phyloP scores from a whole-genome alignment of 2,797 vertebrate genomes.

The Pseudomugil gertrudae region DNA sequence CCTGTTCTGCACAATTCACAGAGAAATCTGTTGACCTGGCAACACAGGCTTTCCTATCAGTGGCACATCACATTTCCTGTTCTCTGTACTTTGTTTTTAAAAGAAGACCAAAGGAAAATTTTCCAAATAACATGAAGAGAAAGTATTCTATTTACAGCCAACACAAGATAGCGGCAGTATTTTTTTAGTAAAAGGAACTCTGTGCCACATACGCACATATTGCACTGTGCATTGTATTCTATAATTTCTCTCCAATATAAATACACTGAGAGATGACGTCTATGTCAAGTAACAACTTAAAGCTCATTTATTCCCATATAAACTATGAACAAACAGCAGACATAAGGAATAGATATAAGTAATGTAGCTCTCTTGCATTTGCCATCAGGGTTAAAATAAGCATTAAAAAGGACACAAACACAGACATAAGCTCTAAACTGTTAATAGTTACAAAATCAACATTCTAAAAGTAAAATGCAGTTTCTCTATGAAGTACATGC shows the following conservation, averaged over 20 bases:
- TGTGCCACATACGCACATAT: neutral
- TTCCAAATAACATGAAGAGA: slow-evolving; percentile 17
- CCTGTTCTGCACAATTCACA: slow-evolving; percentile 35
- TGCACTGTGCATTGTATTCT: neutral
- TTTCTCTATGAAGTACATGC: neutral
- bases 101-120: slow-evolving; percentile 1
- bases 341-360: slow-evolving; percentile 4
- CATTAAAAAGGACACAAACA: neutral
- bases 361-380: neutral
- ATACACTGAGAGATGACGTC: slow-evolving; percentile 11
- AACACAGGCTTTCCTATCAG: slow-evolving; percentile 47
- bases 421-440: neutral
- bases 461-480: slow-evolving; percentile 9
- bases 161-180: slow-evolving; percentile 32
- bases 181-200: slow-evolving; percentile 28
- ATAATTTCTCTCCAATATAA: neutral
- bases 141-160: slow-evolving; percentile 30
- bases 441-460: neutral
- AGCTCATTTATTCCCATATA: slow-evolving; percentile 8
- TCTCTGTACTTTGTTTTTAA: slow-evolving; percentile 46
- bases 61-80: slow-evolving; percentile 57
- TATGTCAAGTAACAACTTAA: too few relatives aligned
- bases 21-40: slow-evolving; percentile 63
- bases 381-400: slow-evolving; percentile 14
- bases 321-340: slow-evolving; percentile 20